Conservation (phyloP, 2,797 vertebrate genomes). For the Mus caroli region DNA sequence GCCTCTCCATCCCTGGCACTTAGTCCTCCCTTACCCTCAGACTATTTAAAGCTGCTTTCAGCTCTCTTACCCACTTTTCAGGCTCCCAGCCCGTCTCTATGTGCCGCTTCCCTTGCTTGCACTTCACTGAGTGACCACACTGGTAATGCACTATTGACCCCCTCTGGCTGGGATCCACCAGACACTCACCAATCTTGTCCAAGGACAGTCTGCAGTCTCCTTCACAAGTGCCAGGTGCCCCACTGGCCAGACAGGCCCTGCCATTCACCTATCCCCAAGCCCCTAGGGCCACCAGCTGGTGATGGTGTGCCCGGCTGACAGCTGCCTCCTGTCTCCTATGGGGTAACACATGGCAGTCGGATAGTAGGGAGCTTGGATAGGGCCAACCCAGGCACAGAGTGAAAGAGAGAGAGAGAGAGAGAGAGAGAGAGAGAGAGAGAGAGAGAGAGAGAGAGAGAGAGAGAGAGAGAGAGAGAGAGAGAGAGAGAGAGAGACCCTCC, state of each 20-base stretch:
- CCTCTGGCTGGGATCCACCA: constrained; percentile 3
- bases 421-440: neutral
- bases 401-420: neutral
- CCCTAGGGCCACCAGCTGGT: constrained; percentile 78
- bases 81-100: neutral
- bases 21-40: constrained; percentile 49
- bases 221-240: constrained; percentile 71
- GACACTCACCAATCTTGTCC: constrained; percentile 53
- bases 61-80: constrained; percentile 53
- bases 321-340: constrained; percentile 75
- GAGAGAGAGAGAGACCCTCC: neutral
- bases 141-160: constrained; percentile 51
- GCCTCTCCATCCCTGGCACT: constrained; percentile 3
- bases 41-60: constrained; percentile 67
- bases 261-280: constrained; percentile 57
- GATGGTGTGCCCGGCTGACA: constrained; percentile 72
- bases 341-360: constrained; percentile 78
- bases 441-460: neutral
- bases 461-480: neutral
- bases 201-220: constrained; percentile 60
- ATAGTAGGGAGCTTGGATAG: constrained; percentile 54
- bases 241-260: constrained; percentile 69
- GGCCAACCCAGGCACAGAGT: neutral
- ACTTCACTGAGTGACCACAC: neutral
- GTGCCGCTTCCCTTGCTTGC: neutral